Evolutionary conservation across 2,113 vertebrate species (phyloP).

Genomic region (Heterotis niloticus): DNA sequence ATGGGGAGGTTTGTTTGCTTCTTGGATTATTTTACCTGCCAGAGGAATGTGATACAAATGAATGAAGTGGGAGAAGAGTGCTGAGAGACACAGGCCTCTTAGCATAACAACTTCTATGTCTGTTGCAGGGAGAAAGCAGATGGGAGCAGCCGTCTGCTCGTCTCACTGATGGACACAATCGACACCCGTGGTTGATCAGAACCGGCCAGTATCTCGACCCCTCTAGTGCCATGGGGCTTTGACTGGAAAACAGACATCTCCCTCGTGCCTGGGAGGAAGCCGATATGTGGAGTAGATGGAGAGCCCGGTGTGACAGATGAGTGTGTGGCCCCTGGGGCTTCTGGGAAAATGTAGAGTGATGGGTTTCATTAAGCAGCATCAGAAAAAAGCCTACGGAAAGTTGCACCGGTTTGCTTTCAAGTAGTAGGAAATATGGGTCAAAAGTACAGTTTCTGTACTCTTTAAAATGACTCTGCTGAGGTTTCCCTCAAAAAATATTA

Average conservation of each 20-base stretch:
- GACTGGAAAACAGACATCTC: no score
- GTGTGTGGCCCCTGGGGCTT: background rate
- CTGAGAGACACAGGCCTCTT: background rate
- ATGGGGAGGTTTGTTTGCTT: background rate
- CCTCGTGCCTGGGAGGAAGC: no score
- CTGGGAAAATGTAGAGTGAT: background rate
- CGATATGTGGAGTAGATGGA: background rate
- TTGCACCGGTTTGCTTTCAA: no score
- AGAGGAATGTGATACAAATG: slow-evolving; percentile 14
- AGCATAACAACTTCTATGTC: background rate
- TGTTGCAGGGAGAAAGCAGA: background rate
- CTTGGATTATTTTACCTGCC: background rate
- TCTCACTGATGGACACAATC: no score
- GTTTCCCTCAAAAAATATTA: no score
- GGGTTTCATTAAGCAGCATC: background rate
- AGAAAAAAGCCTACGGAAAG: background rate
- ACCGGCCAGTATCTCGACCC: background rate
- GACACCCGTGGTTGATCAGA: no score
- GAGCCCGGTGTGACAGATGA: background rate
- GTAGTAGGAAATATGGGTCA: no score
- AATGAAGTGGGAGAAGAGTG: slow-evolving; percentile 2
- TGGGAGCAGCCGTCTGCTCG: background rate
- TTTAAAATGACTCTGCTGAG: no score
- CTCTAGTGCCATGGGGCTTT: background rate
- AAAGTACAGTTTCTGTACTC: no score